Evolutionary conservation across 1,140 invertebrate genomes (phyloP).

Genomic region (Drosophila biarmipes): DNA sequence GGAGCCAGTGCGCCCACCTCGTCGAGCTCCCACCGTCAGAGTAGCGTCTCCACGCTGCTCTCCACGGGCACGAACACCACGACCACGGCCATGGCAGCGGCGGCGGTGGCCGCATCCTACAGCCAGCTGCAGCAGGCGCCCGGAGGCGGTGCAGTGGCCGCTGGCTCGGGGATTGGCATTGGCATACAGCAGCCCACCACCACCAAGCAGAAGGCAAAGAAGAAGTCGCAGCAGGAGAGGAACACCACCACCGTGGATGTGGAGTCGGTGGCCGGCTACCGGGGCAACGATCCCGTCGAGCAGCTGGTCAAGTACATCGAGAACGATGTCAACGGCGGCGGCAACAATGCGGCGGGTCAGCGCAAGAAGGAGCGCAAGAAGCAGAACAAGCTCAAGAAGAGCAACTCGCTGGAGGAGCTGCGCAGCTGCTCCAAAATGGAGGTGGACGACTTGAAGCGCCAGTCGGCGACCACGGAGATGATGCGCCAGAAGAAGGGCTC

Average conservation of each 20-base stretch:
- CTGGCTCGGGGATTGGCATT: background rate
- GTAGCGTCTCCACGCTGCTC: slow-evolving; percentile 54
- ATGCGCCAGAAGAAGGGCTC: slow-evolving; percentile 73
- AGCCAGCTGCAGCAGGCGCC: slow-evolving; percentile 47
- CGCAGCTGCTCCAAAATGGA: slow-evolving; percentile 83
- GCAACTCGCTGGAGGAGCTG: slow-evolving; percentile 89
- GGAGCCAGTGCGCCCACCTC: slow-evolving; percentile 31
- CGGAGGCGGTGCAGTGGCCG: background rate
- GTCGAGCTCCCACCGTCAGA: slow-evolving; percentile 41
- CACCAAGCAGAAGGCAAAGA: slow-evolving; percentile 64
- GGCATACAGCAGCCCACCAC: slow-evolving; percentile 43
- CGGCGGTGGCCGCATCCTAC: slow-evolving; percentile 55
- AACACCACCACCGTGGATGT: slow-evolving; percentile 87
- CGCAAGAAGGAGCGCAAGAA: slow-evolving; percentile 76
- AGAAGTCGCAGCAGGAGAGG: slow-evolving; percentile 83
- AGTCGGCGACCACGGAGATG: slow-evolving; percentile 82
- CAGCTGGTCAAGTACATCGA: slow-evolving; percentile 85
- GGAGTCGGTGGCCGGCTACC: slow-evolving; percentile 86
- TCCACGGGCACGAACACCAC: slow-evolving; percentile 46
- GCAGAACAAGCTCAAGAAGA: slow-evolving; percentile 86
- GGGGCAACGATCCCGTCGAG: slow-evolving; percentile 86
- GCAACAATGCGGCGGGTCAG: slow-evolving; percentile 17
- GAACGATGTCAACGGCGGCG: slow-evolving; percentile 51
- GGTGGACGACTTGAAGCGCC: slow-evolving; percentile 78
- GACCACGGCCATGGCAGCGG: slow-evolving; percentile 61